phyloP scores from a whole-genome alignment of 2,113 vertebrate genomes.

The Cyprichromis sp. region DNA sequence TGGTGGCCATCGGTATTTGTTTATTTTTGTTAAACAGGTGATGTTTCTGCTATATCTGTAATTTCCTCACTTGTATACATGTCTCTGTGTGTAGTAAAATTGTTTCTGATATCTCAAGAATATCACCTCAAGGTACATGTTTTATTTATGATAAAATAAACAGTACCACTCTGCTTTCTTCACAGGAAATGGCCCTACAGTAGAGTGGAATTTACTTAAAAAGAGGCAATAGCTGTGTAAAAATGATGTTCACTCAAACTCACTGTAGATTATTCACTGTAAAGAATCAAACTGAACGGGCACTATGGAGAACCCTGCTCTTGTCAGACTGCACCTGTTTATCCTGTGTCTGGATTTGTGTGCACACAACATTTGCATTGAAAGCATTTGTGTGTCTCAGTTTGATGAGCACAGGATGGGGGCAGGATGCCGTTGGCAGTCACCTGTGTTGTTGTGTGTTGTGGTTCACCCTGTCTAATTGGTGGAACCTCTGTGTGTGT shows the following conservation, averaged over 20 bases:
- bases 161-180: neutral
- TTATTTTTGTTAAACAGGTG: neutral
- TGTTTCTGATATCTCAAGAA: neutral
- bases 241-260: neutral
- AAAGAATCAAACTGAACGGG: neutral
- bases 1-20: neutral
- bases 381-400: neutral
- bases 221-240: neutral
- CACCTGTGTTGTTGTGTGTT: conserved; percentile 35
- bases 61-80: neutral
- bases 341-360: neutral
- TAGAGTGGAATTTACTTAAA: neutral
- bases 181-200: neutral
- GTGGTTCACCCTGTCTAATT: conserved; percentile 23
- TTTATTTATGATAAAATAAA: neutral
- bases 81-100: neutral
- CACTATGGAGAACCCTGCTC: neutral
- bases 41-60: neutral
- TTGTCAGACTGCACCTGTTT: neutral
- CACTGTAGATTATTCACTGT: neutral
- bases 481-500: neutral
- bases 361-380: conserved; percentile 34
- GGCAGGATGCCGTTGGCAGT: conserved; percentile 4
- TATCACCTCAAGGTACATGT: neutral
- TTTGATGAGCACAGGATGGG: neutral